Evolutionary conservation across 2,797 vertebrate species (phyloP).

Genomic region (Lepilemur septentrionalis): DNA sequence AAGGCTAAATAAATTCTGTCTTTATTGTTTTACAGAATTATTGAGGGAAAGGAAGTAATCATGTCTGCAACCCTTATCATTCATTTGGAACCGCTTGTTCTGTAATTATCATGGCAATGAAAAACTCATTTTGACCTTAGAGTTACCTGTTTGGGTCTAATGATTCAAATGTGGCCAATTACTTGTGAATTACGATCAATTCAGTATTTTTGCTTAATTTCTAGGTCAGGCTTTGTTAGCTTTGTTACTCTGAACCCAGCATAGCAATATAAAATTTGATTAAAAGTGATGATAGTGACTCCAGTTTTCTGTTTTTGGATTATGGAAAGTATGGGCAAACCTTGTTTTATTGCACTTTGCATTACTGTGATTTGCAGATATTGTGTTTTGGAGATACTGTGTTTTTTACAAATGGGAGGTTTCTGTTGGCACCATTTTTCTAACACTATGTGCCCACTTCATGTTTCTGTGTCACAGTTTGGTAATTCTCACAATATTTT

Average conservation of each 20-base stretch:
- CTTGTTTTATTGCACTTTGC: not conserved
- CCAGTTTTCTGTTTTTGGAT: not conserved
- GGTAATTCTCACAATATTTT: not conserved
- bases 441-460: not conserved
- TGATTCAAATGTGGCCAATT: constrained; percentile 11
- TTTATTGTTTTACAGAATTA: not conserved
- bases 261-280: constrained; percentile 12
- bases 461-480: not conserved
- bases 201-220: not conserved
- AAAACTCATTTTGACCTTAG: constrained; percentile 10
- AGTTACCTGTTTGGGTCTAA: not conserved
- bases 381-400: not conserved
- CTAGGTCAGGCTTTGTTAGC: not conserved
- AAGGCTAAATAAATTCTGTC: not conserved
- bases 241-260: not conserved
- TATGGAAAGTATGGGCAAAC: not conserved
- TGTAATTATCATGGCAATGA: not conserved
- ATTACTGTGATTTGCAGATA: not conserved
- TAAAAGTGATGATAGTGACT: not conserved
- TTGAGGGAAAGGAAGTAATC: not conserved
- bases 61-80: not conserved
- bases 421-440: not conserved
- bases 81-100: not conserved
- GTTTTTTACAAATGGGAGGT: not conserved
- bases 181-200: not conserved